Evolutionary conservation across 2,888 invertebrate species (phyloP), one percentile per base, ranked within the genome.

Genomic region (Sarcophaga rosellei): DNA sequence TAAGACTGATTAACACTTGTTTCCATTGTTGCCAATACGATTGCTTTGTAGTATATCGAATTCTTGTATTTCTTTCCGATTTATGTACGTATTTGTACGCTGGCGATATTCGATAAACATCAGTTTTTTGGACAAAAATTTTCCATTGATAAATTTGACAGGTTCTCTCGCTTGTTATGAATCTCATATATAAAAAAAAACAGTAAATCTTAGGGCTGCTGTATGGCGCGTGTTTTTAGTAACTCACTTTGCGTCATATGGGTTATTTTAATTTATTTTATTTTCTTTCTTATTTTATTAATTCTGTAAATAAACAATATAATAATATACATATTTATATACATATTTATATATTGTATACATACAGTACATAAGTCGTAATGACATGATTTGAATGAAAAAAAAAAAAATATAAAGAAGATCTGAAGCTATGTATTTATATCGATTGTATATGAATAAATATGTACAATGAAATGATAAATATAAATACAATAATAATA

Each of bases 61-160:
- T 72, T 47, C 23, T 68, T 74, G 17, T 62, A 35, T 62, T 70
- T 75, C 53, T 53, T 53, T 53, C 15, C 35, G 57, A 57, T 65
- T 70, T 59, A 70, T 70, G 63, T 59, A 25, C 76, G 35, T 72
- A 20, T 17, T 65, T 65, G 17, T n/a, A 6, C 57, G 63, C 62
- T 72, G 75, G 35, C 66, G 72, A 84, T 85, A 72, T 59, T 77
- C 59, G 35, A 44, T 63, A 63, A 81, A 75, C 68, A 61, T 75
- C n/a, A 44, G n/a, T 66, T 69, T 74, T 25, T 23, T 70, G 79
- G 10, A 10, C 35, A 44, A 88, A 89, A 89, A 88, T 87, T 89
- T 89, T 89, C 89, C 89, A 89, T 89, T 89, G 85, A 88, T 88
- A 59, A 85, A 85, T 83, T 87, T 84, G 65, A 78, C 76, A 81